Conservation (phyloP, 2,113 vertebrate species). For the Rana temporaria region DNA sequence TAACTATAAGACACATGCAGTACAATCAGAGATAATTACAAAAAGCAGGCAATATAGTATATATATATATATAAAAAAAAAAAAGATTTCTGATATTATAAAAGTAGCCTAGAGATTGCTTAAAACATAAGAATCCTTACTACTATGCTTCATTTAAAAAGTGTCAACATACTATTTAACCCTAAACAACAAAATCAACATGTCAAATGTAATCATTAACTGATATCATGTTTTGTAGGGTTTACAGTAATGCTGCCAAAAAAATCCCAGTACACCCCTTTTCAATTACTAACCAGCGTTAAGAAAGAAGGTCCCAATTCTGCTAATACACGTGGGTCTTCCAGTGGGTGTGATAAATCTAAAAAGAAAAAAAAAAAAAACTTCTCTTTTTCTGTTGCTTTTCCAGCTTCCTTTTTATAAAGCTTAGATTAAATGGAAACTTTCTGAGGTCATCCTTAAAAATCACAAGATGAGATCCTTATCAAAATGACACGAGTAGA, state of each 20-base stretch:
- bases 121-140: too few species aligned
- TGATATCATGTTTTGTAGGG: neutral
- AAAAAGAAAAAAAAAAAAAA: neutral
- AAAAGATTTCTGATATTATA: too few species aligned
- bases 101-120: too few species aligned
- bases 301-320: constrained; percentile 23
- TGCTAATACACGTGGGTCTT: constrained; percentile 46
- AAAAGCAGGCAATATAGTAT: too few species aligned
- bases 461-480: constrained; percentile 24
- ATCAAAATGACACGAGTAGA: constrained; percentile 17
- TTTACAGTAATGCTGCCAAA: neutral
- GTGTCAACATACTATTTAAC: too few species aligned
- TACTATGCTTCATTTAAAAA: too few species aligned
- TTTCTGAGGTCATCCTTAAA: constrained; percentile 31
- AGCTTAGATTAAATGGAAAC: constrained; percentile 11
- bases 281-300: constrained; percentile 31
- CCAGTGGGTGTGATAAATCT: constrained; percentile 43
- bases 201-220: neutral
- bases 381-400: constrained; percentile 23
- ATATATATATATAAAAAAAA: too few species aligned
- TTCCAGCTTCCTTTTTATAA: neutral
- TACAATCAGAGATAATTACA: too few species aligned
- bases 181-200: neutral
- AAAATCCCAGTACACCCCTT: neutral
- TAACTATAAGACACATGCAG: too few species aligned